Evolutionary conservation across 2,113 vertebrate genomes (phyloP).

Genomic region (Tiliqua scincoides): DNA sequence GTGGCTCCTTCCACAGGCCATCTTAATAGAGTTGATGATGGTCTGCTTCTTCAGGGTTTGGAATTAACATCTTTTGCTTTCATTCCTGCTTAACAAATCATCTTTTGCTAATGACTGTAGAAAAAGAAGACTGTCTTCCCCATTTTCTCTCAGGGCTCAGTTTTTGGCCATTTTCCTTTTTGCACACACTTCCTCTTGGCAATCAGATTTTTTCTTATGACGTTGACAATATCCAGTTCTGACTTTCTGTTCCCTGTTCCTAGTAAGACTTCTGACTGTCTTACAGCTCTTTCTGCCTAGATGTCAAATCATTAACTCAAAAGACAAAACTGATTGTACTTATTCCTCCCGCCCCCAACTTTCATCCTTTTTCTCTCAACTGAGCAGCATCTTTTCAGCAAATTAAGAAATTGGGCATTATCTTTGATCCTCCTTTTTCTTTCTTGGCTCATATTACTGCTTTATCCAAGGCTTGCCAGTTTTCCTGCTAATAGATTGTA

Average conservation of each 20-base stretch:
- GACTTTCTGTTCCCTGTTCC: not conserved
- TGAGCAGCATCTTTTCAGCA: not conserved
- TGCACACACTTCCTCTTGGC: not conserved
- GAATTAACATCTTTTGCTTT: not conserved
- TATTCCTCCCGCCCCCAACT: not conserved
- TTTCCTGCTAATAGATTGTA: too few relatives aligned
- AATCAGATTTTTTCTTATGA: not conserved
- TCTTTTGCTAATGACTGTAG: too few relatives aligned
- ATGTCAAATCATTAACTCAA: not conserved
- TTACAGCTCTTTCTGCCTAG: not conserved
- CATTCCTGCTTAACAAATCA: not conserved
- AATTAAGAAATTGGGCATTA: not conserved
- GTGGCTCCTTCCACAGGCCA: not conserved
- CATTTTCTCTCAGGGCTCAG: not conserved
- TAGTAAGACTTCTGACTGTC: not conserved
- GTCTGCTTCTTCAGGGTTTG: not conserved
- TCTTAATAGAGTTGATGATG: not conserved
- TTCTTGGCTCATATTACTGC: too few relatives aligned
- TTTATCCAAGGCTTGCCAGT: too few relatives aligned
- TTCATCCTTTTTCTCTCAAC: not conserved
- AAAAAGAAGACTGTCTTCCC: not conserved
- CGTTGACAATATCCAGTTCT: not conserved
- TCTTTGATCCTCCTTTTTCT: too few relatives aligned
- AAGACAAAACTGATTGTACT: not conserved
- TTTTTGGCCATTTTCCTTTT: not conserved